Base-by-base conservation (phyloP, 2,797 vertebrate genomes). In the Poeciliopsis gracilis region DNA sequence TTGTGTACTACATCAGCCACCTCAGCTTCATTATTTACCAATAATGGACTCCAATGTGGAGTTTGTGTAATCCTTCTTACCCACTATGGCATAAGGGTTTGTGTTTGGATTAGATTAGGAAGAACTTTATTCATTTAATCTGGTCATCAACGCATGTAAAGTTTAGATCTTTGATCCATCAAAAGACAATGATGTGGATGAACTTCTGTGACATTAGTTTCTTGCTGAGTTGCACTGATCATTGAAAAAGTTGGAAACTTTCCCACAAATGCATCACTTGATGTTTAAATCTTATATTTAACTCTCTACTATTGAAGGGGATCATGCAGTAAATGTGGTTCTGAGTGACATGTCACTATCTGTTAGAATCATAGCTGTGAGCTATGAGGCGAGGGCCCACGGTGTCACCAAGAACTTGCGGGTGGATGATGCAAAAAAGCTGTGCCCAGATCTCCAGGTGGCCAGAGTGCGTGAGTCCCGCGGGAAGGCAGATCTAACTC, bases 381-480 rank as follows among this genome's bases (percentile, higher is more conserved):
- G 97, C 94, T 99, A 99, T 41, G 97, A 99, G 91, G 97, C 97
- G 61, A 95, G 98, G 73, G 97, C 97, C 33, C 96, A 96, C 46
- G 97, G 98, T 1, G 96, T 99, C 75, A 95, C 95, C 84, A 97
- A 95, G 85, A 97, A 96, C 85, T 99, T 99, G 98, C 97, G 96
- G 95, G 98, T 97, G 25, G 91, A 97, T 9, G 97, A 99, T 78
- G 98, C 98, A 63, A 97, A 97, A 91, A 96, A 96, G 81, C 93
- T 97, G 78, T 99, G 98, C 75, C 95, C 96, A 1, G 95, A 97
- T 75, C 97, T 99, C 80, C 94, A 95, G 70, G 94, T 98, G 84
- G 97, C 96, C 38, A 95, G 98, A 75, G 97, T 99, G 77, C 96
- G 94, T 0, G 97, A 98, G 93, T 94, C 96, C 49, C 97, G 95